Percentiles rank a stretch among this genome's conserved stretches.
Evolutionary conservation across 2,113 vertebrate species (phyloP).

Genomic region (Prolemur simus): DNA sequence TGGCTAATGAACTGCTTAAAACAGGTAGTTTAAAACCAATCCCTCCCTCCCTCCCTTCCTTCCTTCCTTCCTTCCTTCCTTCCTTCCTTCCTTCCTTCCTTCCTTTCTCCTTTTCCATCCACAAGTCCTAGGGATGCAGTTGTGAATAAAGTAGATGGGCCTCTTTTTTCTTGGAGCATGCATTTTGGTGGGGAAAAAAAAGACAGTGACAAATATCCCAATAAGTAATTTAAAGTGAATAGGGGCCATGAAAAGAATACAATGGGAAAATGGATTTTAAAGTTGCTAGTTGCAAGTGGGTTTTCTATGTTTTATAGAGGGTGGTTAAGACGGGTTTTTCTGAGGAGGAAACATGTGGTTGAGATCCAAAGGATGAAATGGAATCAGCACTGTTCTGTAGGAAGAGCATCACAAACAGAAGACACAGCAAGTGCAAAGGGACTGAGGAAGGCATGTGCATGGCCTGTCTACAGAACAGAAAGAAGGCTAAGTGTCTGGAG

Average conservation of each 20-base stretch:
- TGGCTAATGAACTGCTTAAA: background rate
- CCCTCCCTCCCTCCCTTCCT: background rate
- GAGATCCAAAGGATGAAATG: background rate
- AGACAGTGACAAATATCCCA: background rate
- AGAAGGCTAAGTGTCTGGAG: background rate
- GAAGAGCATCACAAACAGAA: background rate
- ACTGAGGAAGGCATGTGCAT: background rate
- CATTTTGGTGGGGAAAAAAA: background rate
- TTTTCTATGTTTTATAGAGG: background rate
- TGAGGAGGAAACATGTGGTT: background rate
- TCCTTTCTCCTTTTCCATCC: no score
- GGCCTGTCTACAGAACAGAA: background rate
- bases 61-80: no score
- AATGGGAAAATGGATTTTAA: background rate
- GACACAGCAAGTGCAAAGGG: fast-evolving
- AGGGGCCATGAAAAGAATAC: background rate
- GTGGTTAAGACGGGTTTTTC: background rate
- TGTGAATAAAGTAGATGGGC: background rate
- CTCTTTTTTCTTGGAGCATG: background rate
- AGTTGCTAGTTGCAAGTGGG: background rate
- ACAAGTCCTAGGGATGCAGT: background rate
- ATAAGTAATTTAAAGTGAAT: background rate
- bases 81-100: fast-evolving
- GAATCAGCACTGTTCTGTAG: background rate
- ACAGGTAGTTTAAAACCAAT: background rate